phyloP scores from a whole-genome alignment of 1,140 invertebrate genomes.

The Colletes gigas region DNA sequence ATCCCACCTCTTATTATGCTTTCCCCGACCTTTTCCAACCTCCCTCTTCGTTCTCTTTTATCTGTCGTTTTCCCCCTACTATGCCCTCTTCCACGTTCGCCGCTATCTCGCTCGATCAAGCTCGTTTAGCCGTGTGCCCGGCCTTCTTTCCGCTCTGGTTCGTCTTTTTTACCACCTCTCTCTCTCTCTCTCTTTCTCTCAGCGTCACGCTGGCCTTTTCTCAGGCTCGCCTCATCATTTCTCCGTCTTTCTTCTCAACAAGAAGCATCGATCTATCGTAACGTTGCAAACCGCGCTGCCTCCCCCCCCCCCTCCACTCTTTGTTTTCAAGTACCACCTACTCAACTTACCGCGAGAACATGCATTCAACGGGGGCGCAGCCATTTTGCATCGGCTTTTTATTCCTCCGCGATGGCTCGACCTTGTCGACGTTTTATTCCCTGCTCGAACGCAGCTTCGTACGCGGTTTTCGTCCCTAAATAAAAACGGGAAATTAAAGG shows the following conservation, averaged over 20 bases:
- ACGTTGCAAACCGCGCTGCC: slow-evolving; percentile 31
- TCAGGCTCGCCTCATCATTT: neutral
- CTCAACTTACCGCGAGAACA: neutral
- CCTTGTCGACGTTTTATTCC: neutral
- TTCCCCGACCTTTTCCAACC: slow-evolving; percentile 56
- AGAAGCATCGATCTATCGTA: slow-evolving; percentile 31
- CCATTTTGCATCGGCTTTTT: slow-evolving; percentile 55
- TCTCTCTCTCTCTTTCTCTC: neutral
- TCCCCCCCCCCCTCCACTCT: slow-evolving; percentile 52
- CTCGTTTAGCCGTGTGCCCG: neutral
- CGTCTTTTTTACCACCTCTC: neutral
- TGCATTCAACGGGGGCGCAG: slow-evolving; percentile 15
- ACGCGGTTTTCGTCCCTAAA: neutral
- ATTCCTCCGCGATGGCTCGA: neutral
- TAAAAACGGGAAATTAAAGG: too few species aligned
- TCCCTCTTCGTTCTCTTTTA: slow-evolving; percentile 23
- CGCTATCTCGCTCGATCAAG: neutral
- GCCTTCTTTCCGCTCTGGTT: slow-evolving; percentile 1
- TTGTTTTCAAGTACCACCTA: slow-evolving; percentile 32
- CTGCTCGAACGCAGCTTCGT: slow-evolving; percentile 15
- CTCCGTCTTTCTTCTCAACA: slow-evolving; percentile 11
- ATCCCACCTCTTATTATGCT: slow-evolving; percentile 68
- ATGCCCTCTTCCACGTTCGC: neutral
- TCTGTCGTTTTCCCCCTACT: slow-evolving; percentile 6
- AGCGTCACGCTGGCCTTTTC: neutral